Evolutionary conservation across 2,888 invertebrate species (phyloP), one percentile per base, ranked within the genome.

Genomic region (Dasysyrphus tricinctus): DNA sequence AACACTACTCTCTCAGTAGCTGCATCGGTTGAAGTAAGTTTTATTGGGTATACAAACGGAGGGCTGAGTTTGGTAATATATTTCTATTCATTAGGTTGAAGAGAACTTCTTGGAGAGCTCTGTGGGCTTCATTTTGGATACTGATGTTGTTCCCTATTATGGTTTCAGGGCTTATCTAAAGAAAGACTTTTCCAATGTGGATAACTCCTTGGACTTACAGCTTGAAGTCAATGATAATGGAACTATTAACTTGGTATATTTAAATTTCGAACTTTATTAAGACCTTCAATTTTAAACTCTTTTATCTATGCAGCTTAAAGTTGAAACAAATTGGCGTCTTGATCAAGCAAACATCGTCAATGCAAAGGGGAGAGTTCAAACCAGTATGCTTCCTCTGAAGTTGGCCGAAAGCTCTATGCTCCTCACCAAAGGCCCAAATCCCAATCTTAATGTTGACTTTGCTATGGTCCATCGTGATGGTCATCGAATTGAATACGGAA

Each of bases 101-200:
- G 95, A 95, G 14, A 94, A 94, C 5, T 95, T 95, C 89, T 91
- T 96, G 12, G 95, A 96, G 88, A 94, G 94, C 0, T 93, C 94
- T 0, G 92, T 95, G 51, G 94, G 94, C 16, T 90, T 95, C n/a
- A 93, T 95, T 88, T 92, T 96, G 2, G 94, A 94, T 0, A 95
- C 96, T 0, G 93, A 94, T 0, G 93, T 94, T 69, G 92, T 96
- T 24, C 94, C 94, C 3, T 93, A 96, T 70, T 96, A 96, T 74
- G 94, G 93, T 87, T 95, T 95, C 29, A 94, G 94, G 88, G 93
- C 95, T 89, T 93, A 94, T 88, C 94, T 95, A 57, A 95, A 95
- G 88, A 96, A 96, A 88, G 95, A 96, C 89, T 95, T 95, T 86
- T 94, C 95, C 0, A 94, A 94, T 0, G 91, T 93, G 0, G 95